Evolutionary conservation across 2,888 invertebrate species (phyloP).

Genomic region (Aphidius colemani): DNA sequence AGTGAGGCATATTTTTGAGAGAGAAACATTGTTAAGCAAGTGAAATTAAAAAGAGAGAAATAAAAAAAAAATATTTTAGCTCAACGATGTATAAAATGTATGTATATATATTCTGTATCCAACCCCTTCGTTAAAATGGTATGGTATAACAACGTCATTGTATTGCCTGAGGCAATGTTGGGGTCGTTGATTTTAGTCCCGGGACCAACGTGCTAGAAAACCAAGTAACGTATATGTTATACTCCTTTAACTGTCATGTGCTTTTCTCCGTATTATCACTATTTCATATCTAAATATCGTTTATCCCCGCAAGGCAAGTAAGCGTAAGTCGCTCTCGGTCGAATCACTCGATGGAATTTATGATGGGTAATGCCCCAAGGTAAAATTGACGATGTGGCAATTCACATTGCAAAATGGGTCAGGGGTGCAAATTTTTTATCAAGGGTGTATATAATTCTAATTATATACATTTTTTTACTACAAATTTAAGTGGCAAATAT

Average conservation of each 20-base stretch:
- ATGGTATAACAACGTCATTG: slow-evolving; percentile 43
- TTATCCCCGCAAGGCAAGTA: slow-evolving; percentile 38
- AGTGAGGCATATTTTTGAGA: slow-evolving; percentile 17
- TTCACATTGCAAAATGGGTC: slow-evolving; percentile 45
- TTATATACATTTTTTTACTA: slow-evolving; percentile 1
- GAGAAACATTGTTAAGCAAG: slow-evolving; percentile 16
- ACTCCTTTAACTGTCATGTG: slow-evolving; percentile 11
- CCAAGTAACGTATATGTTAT: slow-evolving; percentile 13
- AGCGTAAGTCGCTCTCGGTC: slow-evolving; percentile 28
- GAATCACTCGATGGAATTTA: slow-evolving; percentile 44
- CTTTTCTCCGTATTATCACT: slow-evolving; percentile 16
- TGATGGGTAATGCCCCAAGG: slow-evolving; percentile 40
- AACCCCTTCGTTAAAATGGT: slow-evolving; percentile 49
- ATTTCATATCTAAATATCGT: slow-evolving; percentile 46
- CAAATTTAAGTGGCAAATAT: background rate
- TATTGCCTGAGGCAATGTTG: slow-evolving; percentile 31
- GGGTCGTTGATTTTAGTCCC: slow-evolving; percentile 11
- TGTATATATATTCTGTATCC: background rate
- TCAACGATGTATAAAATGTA: too few species aligned
- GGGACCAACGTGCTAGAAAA: slow-evolving; percentile 20
- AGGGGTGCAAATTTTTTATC: slow-evolving; percentile 29
- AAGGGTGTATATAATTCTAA: background rate
- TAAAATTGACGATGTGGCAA: slow-evolving; percentile 36
- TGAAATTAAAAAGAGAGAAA: slow-evolving; percentile 22
- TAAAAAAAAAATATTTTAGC: background rate